phyloP scores from a whole-genome alignment of 2,888 invertebrate species.

The Luperina nickerlii region DNA sequence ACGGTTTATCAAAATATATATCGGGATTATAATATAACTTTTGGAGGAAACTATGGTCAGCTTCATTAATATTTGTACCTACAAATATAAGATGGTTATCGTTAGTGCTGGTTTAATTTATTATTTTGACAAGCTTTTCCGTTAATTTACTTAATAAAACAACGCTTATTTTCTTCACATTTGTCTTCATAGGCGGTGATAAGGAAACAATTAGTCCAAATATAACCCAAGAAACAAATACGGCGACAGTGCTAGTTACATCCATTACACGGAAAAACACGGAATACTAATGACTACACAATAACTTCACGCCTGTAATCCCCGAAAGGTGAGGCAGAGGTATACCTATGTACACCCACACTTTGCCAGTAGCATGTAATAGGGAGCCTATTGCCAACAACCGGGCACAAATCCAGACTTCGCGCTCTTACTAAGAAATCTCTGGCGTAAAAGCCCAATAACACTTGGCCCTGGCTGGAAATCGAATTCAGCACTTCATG shows the following conservation, averaged over 20 bases:
- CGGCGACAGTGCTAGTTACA: not conserved
- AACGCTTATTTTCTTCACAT: not conserved
- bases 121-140: not conserved
- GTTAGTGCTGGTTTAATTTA: not conserved
- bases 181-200: not conserved
- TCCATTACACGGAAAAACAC: not conserved
- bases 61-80: conserved; percentile 9
- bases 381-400: not conserved
- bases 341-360: not conserved
- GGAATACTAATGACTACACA: not conserved
- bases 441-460: not conserved
- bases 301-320: not conserved
- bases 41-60: conserved; percentile 9
- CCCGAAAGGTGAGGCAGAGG: not conserved
- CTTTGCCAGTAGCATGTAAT: not conserved
- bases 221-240: not conserved
- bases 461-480: not conserved
- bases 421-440: not conserved
- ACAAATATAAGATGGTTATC: conserved; percentile 28
- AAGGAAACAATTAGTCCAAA: not conserved
- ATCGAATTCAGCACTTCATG: not conserved
- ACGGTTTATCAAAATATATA: conserved; percentile 42
- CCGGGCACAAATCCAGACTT: not conserved
- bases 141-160: not conserved
- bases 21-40: conserved; percentile 17